phyloP scores from a whole-genome alignment of 2,888 invertebrate genomes.

The Diarsia mendica region DNA sequence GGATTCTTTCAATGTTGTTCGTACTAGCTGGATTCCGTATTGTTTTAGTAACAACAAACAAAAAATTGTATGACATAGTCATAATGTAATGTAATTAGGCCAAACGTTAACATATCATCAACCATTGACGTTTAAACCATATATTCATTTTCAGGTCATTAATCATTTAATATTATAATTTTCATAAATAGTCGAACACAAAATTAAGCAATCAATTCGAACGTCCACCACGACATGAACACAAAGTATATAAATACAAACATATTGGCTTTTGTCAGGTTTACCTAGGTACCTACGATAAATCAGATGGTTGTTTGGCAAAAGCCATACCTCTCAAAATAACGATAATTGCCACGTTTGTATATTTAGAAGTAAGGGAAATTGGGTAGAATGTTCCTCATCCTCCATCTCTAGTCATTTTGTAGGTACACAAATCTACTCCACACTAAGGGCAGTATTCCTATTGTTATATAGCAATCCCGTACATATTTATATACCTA shows the following conservation, averaged over 20 bases:
- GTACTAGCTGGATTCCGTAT: too few species aligned
- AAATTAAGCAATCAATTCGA: neutral
- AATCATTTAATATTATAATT: neutral
- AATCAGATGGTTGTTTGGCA: neutral
- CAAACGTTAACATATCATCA: neutral
- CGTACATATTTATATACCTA: neutral
- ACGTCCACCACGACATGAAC: neutral
- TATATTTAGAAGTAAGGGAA: constrained; percentile 4
- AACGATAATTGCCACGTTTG: neutral
- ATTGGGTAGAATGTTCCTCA: neutral
- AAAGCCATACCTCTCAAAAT: neutral
- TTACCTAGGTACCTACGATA: neutral
- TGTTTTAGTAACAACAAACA: neutral
- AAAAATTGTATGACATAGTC: neutral
- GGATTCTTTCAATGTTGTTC: too few species aligned
- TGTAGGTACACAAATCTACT: neutral
- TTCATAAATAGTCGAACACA: neutral
- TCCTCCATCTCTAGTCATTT: neutral
- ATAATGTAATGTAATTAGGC: neutral
- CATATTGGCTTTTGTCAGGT: constrained; percentile 2
- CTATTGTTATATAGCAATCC: neutral
- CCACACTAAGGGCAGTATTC: neutral
- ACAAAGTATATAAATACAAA: neutral
- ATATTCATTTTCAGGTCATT: neutral
- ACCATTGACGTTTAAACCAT: neutral